These are phyloP conservation scores for Liopterus haemorrhoidalis DNA, from an alignment of 2,888 invertebrate species.

Conservation along the genomic window DNA sequence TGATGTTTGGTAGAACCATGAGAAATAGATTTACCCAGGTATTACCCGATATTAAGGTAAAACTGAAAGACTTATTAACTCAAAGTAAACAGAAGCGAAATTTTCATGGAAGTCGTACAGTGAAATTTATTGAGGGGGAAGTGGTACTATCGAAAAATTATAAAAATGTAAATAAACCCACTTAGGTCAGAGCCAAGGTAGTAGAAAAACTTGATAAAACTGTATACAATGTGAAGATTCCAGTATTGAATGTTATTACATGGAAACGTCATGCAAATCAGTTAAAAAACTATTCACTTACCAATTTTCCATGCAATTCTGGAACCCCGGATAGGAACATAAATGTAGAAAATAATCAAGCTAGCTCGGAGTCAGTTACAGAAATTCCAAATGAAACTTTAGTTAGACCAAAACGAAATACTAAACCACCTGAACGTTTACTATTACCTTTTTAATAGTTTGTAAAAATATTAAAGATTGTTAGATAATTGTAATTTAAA, in stretches of 20 bases:
- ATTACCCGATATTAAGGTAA: not conserved
- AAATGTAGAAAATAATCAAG: no score
- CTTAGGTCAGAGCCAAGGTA: constrained; percentile 20
- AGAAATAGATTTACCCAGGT: constrained; percentile 13
- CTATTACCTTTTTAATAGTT: no score
- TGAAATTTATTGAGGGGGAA: constrained; percentile 14
- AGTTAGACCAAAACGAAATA: no score
- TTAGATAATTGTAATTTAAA: no score
- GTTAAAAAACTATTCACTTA: no score
- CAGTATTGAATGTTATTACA: constrained; percentile 7
- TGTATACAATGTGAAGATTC: constrained; percentile 17
- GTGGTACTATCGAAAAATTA: constrained; percentile 23
- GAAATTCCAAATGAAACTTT: no score
- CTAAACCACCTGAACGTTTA: no score
- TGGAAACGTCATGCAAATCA: constrained; percentile 24
- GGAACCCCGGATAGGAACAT: no score
- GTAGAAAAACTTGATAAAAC: constrained; percentile 18
- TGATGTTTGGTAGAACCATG: constrained; percentile 18
- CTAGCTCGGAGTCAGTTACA: no score
- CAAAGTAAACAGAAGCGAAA: constrained; percentile 17
- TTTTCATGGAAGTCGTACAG: constrained; percentile 6
- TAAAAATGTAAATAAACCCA: constrained; percentile 12
- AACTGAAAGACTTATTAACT: constrained; percentile 5
- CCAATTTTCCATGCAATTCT: no score
- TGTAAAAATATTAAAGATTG: no score